Evolutionary conservation across 2,113 vertebrate species (phyloP), one percentile per base, ranked within the genome.

Genomic region (Turnix velox): DNA sequence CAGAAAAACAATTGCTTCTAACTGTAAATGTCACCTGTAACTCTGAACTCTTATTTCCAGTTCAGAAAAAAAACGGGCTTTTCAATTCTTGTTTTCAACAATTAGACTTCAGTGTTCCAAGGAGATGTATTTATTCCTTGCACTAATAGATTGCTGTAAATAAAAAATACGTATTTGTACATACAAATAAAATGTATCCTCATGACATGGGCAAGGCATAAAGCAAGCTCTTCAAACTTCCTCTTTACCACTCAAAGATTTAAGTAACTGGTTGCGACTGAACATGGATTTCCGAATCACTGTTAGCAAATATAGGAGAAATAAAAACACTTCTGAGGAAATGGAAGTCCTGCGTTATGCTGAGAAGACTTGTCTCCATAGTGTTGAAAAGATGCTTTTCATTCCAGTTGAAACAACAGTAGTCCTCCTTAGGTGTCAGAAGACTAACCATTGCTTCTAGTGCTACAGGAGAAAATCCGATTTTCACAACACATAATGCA

Each of bases 291-390:
- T 63, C 30, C 87, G 72, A 87, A 75, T 46, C 42, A 30, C 14
- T 59, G 7, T 30, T 81, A 23, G 25, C 24, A 74, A 82, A 78
- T 22, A 46, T 7, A 71, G 16, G 14, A 84, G 14, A 88, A 86
- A 10, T 55, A 54, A 71, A 89, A 78, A 39, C 33, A 78, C 12
- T n/a, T 85, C 51, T 3, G 14, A 63, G 39, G 43, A 92, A 81
- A 84, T 25, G 3, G 37, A 94, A 87, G 22, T 20, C 22, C 23
- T 66, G 15, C 28, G 62, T 39, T 35, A 79, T 63, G 69, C 30
- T 51, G 28, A 87, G 27, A 0, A 0, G 35, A 58, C 19, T 33
- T 12, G 25, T 18, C 20, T 37, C 58, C 25, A 35, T 0, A 45
- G 13, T 17, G 19, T 37, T 43, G 75, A 18, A 91, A 87, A 31